These are phyloP conservation scores for Lethrus apterus DNA, from an alignment of 1,140 invertebrate genomes.

Conservation along the genomic window DNA sequence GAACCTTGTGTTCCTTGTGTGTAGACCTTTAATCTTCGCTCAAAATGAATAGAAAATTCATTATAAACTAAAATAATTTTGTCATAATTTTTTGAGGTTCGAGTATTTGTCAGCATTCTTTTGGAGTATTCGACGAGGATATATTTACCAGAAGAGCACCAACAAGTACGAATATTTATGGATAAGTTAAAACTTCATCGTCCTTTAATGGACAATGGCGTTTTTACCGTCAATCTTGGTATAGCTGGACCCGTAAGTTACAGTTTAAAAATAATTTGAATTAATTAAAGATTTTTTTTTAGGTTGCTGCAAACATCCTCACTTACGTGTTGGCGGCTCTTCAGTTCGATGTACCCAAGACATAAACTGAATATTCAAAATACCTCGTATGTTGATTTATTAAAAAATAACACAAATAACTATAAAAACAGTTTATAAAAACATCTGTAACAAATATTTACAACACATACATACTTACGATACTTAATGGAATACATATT, in stretches of 20 bases:
- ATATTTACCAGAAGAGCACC: conserved; percentile 27
- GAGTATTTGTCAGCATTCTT: conserved; percentile 28
- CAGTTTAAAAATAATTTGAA: neutral
- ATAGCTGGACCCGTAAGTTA: conserved; percentile 33
- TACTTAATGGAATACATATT: too few relatives aligned
- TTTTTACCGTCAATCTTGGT: conserved; percentile 32
- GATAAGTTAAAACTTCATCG: conserved; percentile 32
- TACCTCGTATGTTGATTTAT: too few relatives aligned
- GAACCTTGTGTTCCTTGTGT: too few relatives aligned
- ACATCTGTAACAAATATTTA: too few relatives aligned
- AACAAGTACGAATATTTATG: conserved; percentile 34
- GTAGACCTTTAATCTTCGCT: too few relatives aligned
- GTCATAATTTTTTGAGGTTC: conserved; percentile 19
- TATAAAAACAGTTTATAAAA: too few relatives aligned
- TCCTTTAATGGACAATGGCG: conserved; percentile 32
- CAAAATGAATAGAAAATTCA: too few relatives aligned
- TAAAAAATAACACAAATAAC: too few relatives aligned
- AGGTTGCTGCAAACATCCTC: conserved; percentile 37
- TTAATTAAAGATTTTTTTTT: conserved; percentile 21
- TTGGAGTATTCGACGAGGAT: conserved; percentile 35
- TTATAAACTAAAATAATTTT: too few relatives aligned
- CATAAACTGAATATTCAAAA: conserved; percentile 15
- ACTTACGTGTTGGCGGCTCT: conserved; percentile 37
- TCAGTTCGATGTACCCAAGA: conserved; percentile 34
- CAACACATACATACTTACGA: too few relatives aligned